Evolutionary conservation across 1,140 invertebrate species (phyloP).

Genomic region (Phthorimaea operculella): DNA sequence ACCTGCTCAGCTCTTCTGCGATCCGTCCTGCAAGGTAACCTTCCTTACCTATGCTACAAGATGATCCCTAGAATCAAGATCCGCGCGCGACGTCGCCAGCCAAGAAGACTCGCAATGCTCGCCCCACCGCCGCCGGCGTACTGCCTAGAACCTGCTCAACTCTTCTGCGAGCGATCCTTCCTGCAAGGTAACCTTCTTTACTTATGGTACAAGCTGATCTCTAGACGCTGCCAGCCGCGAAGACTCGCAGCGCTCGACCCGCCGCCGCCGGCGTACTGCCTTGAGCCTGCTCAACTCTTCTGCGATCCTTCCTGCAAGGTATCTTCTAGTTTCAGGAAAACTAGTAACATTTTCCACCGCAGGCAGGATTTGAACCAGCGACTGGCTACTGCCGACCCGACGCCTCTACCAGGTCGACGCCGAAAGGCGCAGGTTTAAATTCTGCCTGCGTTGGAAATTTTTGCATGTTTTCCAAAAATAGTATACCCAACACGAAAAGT

Average conservation of each 20-base stretch:
- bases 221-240: too few relatives aligned
- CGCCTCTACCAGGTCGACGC: too few relatives aligned
- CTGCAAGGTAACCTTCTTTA: slow-evolving; percentile 32
- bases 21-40: slow-evolving; percentile 45
- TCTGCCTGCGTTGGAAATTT: too few relatives aligned
- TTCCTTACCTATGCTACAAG: too few relatives aligned
- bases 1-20: slow-evolving; percentile 50
- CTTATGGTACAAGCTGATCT: too few relatives aligned
- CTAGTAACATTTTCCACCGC: too few relatives aligned
- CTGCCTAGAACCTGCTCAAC: slow-evolving; percentile 45
- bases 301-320: slow-evolving; percentile 54
- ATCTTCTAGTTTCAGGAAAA: too few relatives aligned
- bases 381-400: too few relatives aligned
- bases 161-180: slow-evolving; percentile 52
- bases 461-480: too few relatives aligned
- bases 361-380: too few relatives aligned
- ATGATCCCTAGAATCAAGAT: slow-evolving; percentile 49
- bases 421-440: too few relatives aligned
- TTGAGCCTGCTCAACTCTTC: slow-evolving; percentile 49
- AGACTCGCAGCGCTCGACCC: slow-evolving; percentile 32
- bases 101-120: slow-evolving; percentile 31
- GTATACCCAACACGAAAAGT: too few relatives aligned
- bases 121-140: slow-evolving; percentile 40
- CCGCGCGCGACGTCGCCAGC: slow-evolving; percentile 42
- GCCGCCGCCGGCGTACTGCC: slow-evolving; percentile 40